Evolutionary conservation across 2,888 invertebrate species (phyloP).

Genomic region (Philhelius pedissequus): DNA sequence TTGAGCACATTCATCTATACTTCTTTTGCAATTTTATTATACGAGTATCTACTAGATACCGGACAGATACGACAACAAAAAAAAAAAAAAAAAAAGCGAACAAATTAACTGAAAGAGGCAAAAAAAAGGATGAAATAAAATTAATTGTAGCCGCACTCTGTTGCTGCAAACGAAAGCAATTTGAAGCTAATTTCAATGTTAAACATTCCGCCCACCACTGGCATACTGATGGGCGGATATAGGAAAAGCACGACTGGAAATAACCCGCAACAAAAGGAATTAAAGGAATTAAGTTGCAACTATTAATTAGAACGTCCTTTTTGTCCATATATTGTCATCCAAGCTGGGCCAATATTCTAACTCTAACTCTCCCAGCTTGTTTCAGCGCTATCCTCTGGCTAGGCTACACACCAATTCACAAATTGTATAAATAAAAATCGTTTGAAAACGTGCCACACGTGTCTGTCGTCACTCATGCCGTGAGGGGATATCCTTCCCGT

Average conservation of each 20-base stretch:
- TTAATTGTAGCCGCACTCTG: constrained; percentile 61
- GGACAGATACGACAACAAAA: background rate
- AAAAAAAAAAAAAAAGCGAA: constrained; percentile 9
- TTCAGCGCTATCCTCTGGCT: constrained; percentile 2
- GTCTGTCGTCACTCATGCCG: constrained; percentile 5
- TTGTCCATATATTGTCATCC: constrained; percentile 6
- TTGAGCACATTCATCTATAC: background rate
- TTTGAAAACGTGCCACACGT: constrained; percentile 40
- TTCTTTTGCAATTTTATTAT: constrained; percentile 1
- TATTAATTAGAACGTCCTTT: constrained; percentile 53
- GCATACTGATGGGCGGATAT: constrained; percentile 19
- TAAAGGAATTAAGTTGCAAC: constrained; percentile 54
- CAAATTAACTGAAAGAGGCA: background rate
- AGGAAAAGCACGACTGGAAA: constrained; percentile 14
- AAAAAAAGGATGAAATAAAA: constrained; percentile 31
- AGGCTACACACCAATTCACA: too few relatives aligned
- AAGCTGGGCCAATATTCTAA: background rate
- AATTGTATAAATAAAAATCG: constrained; percentile 7
- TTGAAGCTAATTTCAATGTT: constrained; percentile 63
- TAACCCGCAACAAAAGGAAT: constrained; percentile 40
- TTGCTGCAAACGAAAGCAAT: constrained; percentile 62
- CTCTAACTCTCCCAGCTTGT: background rate
- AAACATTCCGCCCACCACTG: constrained; percentile 50
- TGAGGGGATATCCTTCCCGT: background rate
- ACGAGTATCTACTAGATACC: background rate